Base-by-base conservation (phyloP, 2,113 vertebrate genomes). In the Castor canadensis region DNA sequence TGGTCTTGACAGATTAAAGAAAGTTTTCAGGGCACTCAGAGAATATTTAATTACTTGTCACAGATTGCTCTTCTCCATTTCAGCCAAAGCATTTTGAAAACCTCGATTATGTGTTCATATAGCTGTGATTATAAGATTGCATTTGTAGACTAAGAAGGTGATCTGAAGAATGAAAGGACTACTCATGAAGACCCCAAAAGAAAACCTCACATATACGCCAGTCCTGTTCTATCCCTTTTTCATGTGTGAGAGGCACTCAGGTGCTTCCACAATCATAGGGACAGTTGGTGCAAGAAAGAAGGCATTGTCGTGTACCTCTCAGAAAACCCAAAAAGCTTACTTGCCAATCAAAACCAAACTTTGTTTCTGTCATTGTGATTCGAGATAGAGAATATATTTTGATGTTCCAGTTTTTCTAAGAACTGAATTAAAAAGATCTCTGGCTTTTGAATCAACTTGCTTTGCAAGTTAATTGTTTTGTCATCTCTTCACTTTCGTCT, bases 341-440 rank as follows among this genome's bases (percentile, higher is more conserved):
- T 93, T 73, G 47, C 64, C 95, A 92, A 95, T 89, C 88, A 47
- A 69, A 94, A 98, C 87, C 91, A 97, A 97, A 95, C 73, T 69
- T 86, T 95, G 66, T 76, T 43, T 77, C 22, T 91, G 81, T 88
- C 73, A 54, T 88, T 97, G 81, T 96, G 85, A 91, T 93, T 96
- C 77, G 91, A 88, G 54, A 81, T 95, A 93, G 95, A 94, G 88
- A 97, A 95, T 76, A 79, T 60, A 95, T 95, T 97, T 85, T 87
- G 82, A 75, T 94, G 69, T 84, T 66, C 91, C 94, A 83, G 26
- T 79, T 97, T 97, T 95, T 97, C 94, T 85, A 71, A 95, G 66
- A 77, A 80, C 19, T 73, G 71, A 72, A 83, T 71, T 92, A 75
- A 80, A 94, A 97, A 96, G 56, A 52, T 97, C 35, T 35, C 69